A percentile compares a stretch with the other conserved stretches of the same genome.
phyloP scores from a whole-genome alignment of 1,140 invertebrate species.

The Drosophila aff. region DNA sequence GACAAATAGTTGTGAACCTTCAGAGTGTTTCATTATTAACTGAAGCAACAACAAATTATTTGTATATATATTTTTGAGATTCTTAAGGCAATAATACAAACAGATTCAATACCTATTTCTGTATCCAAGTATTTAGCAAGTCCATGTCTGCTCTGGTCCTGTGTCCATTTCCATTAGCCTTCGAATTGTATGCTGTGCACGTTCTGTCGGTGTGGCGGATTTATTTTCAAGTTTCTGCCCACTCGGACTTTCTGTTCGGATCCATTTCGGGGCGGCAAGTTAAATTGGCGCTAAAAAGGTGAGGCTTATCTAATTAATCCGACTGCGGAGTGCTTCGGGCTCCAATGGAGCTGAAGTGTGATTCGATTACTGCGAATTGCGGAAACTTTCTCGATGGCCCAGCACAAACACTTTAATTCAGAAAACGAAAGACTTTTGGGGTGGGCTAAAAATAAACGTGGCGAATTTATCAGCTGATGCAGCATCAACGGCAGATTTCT shows the following conservation, averaged over 20 bases:
- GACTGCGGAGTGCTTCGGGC: conserved; percentile 8
- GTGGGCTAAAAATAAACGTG: conserved; percentile 22
- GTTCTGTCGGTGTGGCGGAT: conserved; percentile 27
- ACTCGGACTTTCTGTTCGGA: conserved; percentile 6
- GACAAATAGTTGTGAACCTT: neutral
- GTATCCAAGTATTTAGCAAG: neutral
- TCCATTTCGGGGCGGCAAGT: conserved; percentile 10
- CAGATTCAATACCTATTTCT: too few species aligned
- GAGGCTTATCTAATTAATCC: conserved; percentile 46
- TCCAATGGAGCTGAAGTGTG: conserved; percentile 19
- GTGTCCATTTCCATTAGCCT: conserved; percentile 35
- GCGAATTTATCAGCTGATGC: conserved; percentile 53
- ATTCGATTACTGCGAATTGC: conserved; percentile 31
- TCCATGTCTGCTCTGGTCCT: neutral
- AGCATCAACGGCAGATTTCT: conserved; percentile 3
- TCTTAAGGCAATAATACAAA: neutral
- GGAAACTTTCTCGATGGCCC: neutral
- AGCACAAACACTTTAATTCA: conserved; percentile 25
- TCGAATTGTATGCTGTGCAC: conserved; percentile 33
- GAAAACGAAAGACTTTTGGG: conserved; percentile 1
- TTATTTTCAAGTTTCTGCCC: conserved; percentile 40
- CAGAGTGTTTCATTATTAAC: neutral
- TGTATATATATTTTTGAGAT: neutral
- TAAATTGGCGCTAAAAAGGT: conserved; percentile 53
- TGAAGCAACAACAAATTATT: too few species aligned